Conservation (phyloP, 2,888 invertebrate species). For the Hemaris fuciformis region DNA sequence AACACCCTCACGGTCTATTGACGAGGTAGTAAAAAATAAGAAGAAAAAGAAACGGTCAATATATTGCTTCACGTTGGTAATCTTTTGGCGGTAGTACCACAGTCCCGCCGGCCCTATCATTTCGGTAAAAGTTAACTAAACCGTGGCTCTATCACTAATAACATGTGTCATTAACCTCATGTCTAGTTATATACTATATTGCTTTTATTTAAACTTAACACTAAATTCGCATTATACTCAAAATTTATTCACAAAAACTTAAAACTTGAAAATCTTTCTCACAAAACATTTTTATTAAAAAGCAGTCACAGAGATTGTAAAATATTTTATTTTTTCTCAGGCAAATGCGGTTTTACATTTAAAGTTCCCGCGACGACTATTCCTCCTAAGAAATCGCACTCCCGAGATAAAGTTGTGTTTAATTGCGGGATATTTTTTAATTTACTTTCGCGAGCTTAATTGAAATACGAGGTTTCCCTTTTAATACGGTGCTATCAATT, state of each 20-base stretch:
- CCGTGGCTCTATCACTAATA: too few species aligned
- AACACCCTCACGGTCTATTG: too few species aligned
- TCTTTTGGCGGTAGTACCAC: too few species aligned
- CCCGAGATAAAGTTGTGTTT: constrained; percentile 44
- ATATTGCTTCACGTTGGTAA: too few species aligned
- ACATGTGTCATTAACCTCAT: too few species aligned
- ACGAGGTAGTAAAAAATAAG: too few species aligned
- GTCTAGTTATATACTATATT: neutral
- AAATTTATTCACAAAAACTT: neutral
- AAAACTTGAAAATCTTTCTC: neutral
- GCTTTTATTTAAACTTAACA: neutral
- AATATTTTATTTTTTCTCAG: constrained; percentile 8
- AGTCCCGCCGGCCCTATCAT: too few species aligned
- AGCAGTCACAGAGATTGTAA: constrained; percentile 9
- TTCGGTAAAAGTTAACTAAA: too few species aligned
- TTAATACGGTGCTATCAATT: constrained; percentile 6
- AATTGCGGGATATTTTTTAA: constrained; percentile 36
- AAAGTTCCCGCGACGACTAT: constrained; percentile 44
- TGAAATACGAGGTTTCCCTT: constrained; percentile 9
- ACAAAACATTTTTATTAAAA: constrained; percentile 3
- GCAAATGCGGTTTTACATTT: constrained; percentile 31
- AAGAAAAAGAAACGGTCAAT: too few species aligned
- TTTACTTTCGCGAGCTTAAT: constrained; percentile 11
- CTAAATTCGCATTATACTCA: neutral
- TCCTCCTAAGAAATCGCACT: constrained; percentile 46